A percentile compares a stretch with the other conserved stretches of the same genome.
Conservation (phyloP, 2,797 vertebrate species). For the Siniperca obscura region DNA sequence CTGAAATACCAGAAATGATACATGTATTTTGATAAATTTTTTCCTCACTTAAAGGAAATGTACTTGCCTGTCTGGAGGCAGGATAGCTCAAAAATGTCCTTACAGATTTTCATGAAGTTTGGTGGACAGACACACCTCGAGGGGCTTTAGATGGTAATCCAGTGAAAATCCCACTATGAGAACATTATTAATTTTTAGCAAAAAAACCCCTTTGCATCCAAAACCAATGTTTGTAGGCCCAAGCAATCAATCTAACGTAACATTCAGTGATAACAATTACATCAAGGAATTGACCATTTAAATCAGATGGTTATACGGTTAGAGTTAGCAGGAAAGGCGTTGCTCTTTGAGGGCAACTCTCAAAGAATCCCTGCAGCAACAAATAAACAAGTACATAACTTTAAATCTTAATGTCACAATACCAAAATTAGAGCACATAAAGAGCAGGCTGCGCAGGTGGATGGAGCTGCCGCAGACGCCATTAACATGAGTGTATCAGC, state of each 20-base stretch:
- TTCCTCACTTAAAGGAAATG: neutral
- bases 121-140: neutral
- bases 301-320: neutral
- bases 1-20: conserved; percentile 32
- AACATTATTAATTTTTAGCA: neutral
- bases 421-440: neutral
- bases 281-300: neutral
- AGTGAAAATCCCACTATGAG: neutral
- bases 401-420: neutral
- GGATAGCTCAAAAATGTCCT: neutral
- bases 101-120: neutral
- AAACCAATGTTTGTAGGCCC: neutral
- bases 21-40: neutral
- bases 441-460: neutral
- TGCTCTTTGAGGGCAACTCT: no score
- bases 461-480: neutral
- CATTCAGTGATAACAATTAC: neutral
- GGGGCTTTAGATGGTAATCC: neutral
- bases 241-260: neutral
- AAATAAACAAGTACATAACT: neutral
- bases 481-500: neutral
- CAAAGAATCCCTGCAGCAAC: neutral
- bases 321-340: neutral
- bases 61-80: neutral
- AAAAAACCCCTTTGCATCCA: neutral